Evolutionary conservation across 1,140 invertebrate genomes (phyloP).

Genomic region (Drosophila rufa): DNA sequence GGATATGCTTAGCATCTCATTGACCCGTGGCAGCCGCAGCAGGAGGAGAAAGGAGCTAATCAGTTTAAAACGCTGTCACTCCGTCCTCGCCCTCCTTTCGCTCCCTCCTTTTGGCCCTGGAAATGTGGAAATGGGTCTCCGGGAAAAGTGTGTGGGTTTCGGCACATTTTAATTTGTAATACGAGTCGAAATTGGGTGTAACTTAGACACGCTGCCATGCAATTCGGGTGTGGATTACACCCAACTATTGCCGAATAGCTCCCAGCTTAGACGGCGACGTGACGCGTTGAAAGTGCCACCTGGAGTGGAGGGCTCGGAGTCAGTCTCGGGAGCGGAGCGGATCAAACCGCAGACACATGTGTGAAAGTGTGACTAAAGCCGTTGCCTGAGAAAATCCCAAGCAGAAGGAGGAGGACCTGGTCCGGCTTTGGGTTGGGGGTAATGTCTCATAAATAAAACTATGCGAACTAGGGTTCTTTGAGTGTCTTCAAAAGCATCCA

Average conservation of each 20-base stretch:
- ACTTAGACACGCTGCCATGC: conserved; percentile 70
- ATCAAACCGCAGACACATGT: conserved; percentile 52
- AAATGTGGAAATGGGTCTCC: conserved; percentile 24
- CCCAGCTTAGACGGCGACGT: not conserved
- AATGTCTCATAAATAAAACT: too few relatives aligned
- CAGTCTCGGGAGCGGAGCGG: conserved; percentile 16
- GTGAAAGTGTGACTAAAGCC: conserved; percentile 66
- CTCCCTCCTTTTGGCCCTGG: not conserved
- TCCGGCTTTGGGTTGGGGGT: too few relatives aligned
- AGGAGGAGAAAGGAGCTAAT: conserved; percentile 62
- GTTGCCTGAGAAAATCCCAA: conserved; percentile 19
- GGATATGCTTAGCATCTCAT: conserved; percentile 75
- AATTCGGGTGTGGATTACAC: conserved; percentile 75
- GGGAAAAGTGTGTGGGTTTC: conserved; percentile 55
- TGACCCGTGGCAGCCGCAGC: conserved; percentile 72
- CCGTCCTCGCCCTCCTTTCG: conserved; percentile 25
- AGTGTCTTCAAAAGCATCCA: too few relatives aligned
- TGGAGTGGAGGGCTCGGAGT: conserved; percentile 11
- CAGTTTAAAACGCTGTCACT: conserved; percentile 71
- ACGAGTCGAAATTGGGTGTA: conserved; percentile 81
- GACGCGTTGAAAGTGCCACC: conserved; percentile 34
- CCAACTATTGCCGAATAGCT: conserved; percentile 28
- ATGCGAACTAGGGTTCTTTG: too few relatives aligned
- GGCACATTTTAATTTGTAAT: conserved; percentile 84
- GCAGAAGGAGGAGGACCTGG: not conserved